Evolutionary conservation across 2,888 invertebrate species (phyloP), one percentile per base, ranked within the genome.

Genomic region (Lasioglossum lativentre): DNA sequence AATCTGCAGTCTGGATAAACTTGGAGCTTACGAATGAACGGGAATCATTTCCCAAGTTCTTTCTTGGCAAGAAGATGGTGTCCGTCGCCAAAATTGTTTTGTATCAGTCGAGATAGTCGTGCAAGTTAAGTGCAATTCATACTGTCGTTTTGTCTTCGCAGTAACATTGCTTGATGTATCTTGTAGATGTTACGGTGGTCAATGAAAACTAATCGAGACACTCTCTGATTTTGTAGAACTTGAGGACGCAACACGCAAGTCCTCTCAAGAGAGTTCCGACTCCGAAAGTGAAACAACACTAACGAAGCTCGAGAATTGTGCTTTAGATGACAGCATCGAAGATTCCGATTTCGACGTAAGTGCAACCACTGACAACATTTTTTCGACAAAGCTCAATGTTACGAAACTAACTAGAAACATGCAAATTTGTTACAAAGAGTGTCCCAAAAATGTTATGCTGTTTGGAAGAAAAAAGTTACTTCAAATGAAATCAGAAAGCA

Each of bases 301-400:
- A 19, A 34, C 83, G 0, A 93, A 91, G 77, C 82, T 95, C 12
- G 87, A 93, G 5, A 91, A 90, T 72, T 72, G 92, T 14, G 92
- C 83, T 0, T 14, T 47, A 34, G 86, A 89, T 5, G 80, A 88
- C 12, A 92, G 90, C 72, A 63, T 72, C 23, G 87, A 92, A n/a
- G 94, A 94, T 82, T 82, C 88, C 16, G 91, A 92, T 85, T 94
- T 89, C 59, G 82, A 82, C 59, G 93, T 94, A 63, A 92, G 92
- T 52, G 30, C 63, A 6, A 63, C 63, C 30, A 19, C 16, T 6
- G 63, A 19, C 30, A 63, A 30, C 5, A 63, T 16, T 30, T 6
- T 63, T 4, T 4, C 45, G 45, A 16, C 16, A n/a, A n/a, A n/a
- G n/a, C n/a, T n/a, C n/a, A n/a, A n/a, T n/a, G n/a, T n/a, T n/a